Evolutionary conservation across 2,797 vertebrate species (phyloP).

Genomic region (Phrynocephalus guinanensis): DNA sequence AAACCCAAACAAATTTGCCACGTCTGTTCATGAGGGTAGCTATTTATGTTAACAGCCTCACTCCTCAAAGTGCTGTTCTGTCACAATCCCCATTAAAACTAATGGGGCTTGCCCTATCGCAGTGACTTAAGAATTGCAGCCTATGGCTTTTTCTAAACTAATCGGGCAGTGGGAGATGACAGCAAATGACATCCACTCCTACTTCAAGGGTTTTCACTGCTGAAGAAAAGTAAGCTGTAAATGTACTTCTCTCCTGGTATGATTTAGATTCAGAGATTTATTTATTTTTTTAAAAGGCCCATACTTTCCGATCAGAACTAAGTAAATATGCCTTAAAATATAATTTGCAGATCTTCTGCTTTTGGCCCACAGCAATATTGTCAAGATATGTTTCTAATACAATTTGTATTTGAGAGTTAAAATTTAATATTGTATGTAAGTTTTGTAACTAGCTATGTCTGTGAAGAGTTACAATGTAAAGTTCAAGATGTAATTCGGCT

Average conservation of each 20-base stretch:
- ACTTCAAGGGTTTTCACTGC: conserved; percentile 42
- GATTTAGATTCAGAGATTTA: conserved; percentile 50
- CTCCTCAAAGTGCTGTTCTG: conserved; percentile 40
- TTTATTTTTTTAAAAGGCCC: neutral
- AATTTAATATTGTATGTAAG: too few species aligned
- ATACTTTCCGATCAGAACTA: conserved; percentile 45
- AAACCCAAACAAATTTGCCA: conserved; percentile 43
- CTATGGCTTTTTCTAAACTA: conserved; percentile 28
- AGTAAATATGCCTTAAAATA: conserved; percentile 46
- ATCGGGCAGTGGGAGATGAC: conserved; percentile 32
- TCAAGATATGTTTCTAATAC: too few species aligned
- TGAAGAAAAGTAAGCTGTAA: conserved; percentile 46
- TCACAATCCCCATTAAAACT: conserved; percentile 42
- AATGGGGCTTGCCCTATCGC: conserved; percentile 43
- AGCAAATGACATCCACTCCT: conserved; percentile 57
- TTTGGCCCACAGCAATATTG: neutral
- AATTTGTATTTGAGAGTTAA: too few species aligned
- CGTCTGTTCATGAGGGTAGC: conserved; percentile 32
- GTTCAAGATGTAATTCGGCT: too few species aligned
- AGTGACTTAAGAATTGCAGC: conserved; percentile 44
- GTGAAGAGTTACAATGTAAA: too few species aligned
- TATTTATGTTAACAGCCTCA: conserved; percentile 51
- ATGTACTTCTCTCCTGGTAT: conserved; percentile 51
- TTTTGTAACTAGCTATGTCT: too few species aligned
- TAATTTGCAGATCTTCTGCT: conserved; percentile 38